Conservation (phyloP, 2,797 vertebrate species). For the Myotis daubentonii region DNA sequence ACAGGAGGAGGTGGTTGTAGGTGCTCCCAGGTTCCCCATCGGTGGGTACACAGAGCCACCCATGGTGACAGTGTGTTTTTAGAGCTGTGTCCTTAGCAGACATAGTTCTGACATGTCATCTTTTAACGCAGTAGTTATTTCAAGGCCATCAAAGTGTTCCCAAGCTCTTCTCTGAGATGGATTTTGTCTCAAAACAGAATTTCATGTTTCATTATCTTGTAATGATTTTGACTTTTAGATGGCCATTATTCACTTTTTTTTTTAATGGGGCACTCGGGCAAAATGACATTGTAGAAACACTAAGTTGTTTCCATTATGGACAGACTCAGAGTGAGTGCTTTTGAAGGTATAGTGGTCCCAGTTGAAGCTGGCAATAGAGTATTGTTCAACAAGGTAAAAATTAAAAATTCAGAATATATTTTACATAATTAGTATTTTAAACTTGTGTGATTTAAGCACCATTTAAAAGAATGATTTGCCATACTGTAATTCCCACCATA, state of each 20-base stretch:
- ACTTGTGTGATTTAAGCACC: constrained; percentile 59
- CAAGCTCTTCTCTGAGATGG: constrained; percentile 56
- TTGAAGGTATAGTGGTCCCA: neutral
- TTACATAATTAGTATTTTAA: constrained; percentile 76
- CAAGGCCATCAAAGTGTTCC: constrained; percentile 67
- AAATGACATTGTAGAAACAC: neutral
- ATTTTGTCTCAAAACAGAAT: constrained; percentile 78
- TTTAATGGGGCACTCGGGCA: neutral
- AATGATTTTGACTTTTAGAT: constrained; percentile 69
- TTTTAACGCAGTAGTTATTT: constrained; percentile 75
- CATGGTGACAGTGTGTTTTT: neutral
- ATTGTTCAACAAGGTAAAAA: constrained; percentile 65
- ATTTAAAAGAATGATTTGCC: constrained; percentile 67
- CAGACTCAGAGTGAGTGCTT: neutral
- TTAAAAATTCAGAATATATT: constrained; percentile 66
- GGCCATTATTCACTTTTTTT: constrained; percentile 67
- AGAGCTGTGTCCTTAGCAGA: neutral
- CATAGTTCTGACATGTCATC: constrained; percentile 48
- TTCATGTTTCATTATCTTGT: constrained; percentile 81
- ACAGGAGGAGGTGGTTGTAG: neutral
- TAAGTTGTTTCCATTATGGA: neutral
- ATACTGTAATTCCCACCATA: constrained; percentile 73
- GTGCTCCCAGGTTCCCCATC: neutral
- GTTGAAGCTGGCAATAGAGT: neutral
- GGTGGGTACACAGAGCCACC: neutral